Evolutionary conservation across 2,888 invertebrate genomes (phyloP), one percentile per base, ranked within the genome.

Genomic region (Ctenicera cuprea): DNA sequence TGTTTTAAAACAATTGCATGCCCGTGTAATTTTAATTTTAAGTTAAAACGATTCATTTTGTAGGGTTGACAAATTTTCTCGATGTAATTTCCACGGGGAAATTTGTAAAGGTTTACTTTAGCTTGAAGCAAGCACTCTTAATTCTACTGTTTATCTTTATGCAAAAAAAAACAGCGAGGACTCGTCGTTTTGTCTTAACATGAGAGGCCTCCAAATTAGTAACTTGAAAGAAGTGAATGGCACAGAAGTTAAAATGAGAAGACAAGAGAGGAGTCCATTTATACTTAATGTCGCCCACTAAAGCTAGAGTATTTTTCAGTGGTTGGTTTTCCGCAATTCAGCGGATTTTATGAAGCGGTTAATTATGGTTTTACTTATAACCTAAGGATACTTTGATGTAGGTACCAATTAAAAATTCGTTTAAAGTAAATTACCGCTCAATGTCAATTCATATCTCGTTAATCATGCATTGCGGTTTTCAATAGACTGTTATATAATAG

Each of bases 41-140:
- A 18, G 57, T 59, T 5, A 14, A 59, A 12, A 16, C 30, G 38
- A 59, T 59, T 59, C 37, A 7, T 59, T 37, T 59, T 59, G 59
- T 14, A 33, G 18, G 18, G 38, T 59, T 59, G 59, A 59, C 38
- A 41, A 59, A 38, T 38, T 59, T 18, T 41, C 59, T 14, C 18
- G 20, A 16, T 59, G 14, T 37, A 59, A 59, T 59, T 59, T 59
- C 59, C 59, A 59, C 20, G 3, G 38, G 38, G 59, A 59, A 38
- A 38, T 59, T 59, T 38, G 38, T 59, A 59, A 30, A 22, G 54
- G 30, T 54, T 52, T 26, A 12, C 26, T n/a, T 52, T 52, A 26
- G 52, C 52, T 52, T 4, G 41, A 43, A 14, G 18, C 18, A 18
- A 26, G 26, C 26, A 26, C 12, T 26, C 14, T 14, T 54, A 30